Conservation (phyloP, 2,888 invertebrate genomes). For the Zele albiditarsus region DNA sequence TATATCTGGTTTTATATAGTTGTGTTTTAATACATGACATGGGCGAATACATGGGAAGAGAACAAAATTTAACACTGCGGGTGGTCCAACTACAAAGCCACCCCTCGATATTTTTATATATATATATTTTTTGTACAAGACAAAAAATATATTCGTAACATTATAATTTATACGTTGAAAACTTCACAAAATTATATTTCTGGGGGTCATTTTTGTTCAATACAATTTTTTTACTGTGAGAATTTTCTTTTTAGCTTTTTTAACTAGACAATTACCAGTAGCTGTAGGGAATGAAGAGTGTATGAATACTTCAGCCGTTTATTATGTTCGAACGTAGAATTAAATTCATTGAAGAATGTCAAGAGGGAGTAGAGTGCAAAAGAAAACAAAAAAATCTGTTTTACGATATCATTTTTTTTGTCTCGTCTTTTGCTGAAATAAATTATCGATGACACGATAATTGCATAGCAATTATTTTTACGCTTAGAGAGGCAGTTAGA, state of each 20-base stretch:
- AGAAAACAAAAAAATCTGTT: background rate
- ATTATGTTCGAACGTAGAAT: background rate
- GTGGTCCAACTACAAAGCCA: conserved; percentile 52
- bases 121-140: background rate
- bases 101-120: background rate
- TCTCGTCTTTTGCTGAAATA: background rate
- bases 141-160: background rate
- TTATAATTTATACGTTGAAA: background rate
- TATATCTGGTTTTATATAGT: conserved; percentile 18
- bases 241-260: background rate
- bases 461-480: background rate
- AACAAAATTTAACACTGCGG: conserved; percentile 56
- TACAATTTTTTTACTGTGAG: background rate
- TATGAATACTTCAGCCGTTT: background rate
- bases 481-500: too few relatives aligned
- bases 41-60: conserved; percentile 36
- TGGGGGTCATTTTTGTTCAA: background rate
- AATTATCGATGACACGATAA: background rate
- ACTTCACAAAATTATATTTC: background rate
- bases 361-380: background rate
- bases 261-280: background rate
- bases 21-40: background rate
- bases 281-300: background rate
- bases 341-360: background rate
- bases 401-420: background rate